These are phyloP conservation scores for Balaenoptera acutorostrata DNA, from an alignment of 2,113 vertebrate genomes.

Conservation along the genomic window DNA sequence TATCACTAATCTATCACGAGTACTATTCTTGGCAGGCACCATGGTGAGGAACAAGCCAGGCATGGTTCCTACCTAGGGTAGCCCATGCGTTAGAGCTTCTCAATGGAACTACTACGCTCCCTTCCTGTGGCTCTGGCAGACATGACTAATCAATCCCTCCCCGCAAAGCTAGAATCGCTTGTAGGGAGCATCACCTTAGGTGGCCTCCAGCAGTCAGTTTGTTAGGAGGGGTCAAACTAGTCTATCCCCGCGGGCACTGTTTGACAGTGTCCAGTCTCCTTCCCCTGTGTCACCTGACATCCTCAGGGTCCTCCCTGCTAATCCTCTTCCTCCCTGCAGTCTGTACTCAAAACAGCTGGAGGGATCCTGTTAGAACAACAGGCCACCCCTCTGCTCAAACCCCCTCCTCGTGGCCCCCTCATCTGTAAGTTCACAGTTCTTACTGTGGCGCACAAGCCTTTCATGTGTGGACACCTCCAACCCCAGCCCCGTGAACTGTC, in stretches of 20 bases:
- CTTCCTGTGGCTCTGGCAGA: background rate
- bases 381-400: background rate
- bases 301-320: background rate
- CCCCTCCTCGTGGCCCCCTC: background rate
- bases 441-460: background rate
- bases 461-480: no score
- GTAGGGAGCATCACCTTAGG: background rate
- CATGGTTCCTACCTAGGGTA: background rate
- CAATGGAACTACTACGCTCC: background rate
- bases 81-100: background rate
- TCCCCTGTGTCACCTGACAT: background rate
- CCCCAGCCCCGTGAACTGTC: no score
- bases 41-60: background rate
- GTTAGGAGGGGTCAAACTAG: background rate
- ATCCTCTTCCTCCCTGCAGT: background rate
- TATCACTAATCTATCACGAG: constrained; percentile 11
- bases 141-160: background rate
- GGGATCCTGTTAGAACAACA: background rate
- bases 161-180: background rate
- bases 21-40: background rate
- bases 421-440: background rate
- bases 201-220: no score
- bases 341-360: background rate
- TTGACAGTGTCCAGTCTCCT: background rate
- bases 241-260: background rate